Evolutionary conservation across 2,797 vertebrate species (phyloP), one percentile per base, ranked within the genome.

Genomic region (Tadarida brasiliensis): DNA sequence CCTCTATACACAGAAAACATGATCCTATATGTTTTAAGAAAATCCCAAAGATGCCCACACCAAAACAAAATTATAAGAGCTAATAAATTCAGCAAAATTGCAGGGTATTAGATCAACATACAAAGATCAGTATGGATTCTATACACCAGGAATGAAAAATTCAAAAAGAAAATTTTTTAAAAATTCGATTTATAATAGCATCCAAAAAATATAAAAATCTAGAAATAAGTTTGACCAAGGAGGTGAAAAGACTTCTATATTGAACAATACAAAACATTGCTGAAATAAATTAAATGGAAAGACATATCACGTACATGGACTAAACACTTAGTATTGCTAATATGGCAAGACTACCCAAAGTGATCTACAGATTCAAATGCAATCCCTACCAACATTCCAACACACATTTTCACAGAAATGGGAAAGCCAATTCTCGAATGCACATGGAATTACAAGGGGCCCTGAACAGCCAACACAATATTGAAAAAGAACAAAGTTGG

Each of bases 221-320:
- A 94, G 47, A 54, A 89, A 94, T 68, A 80, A 56, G 47, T 47
- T 67, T 83, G 82, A 74, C 35, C 33, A 80, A 78, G 9, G 28
- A 90, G 30, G 73, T 56, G 11, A 90, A 63, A 78, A 56, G 47
- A 67, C 30, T 70, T 80, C n/a, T 35, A 28, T 28, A 47, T 28
- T 63, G 12, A 63, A 78, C 33, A 85, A 44, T 15, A 63, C 3
- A 85, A 90, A 94, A 85, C 87, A 71, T 0, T 33, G 28, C 28
- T 63, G 11, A 47, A 78, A 78, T 56, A 90, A 90, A 90, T 85
- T 78, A 80, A 85, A 71, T 33, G 30, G 47, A 63, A 90, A 85
- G 28, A 85, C 12, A 70, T 51, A 22, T 51, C 56, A 47, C 20
- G n/a, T 70, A 68, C 63, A 84, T 6, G 3, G 11, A 70, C 0